Evolutionary conservation across 1,140 invertebrate species (phyloP), one percentile per base, ranked within the genome.

Genomic region (Drosophila tani): DNA sequence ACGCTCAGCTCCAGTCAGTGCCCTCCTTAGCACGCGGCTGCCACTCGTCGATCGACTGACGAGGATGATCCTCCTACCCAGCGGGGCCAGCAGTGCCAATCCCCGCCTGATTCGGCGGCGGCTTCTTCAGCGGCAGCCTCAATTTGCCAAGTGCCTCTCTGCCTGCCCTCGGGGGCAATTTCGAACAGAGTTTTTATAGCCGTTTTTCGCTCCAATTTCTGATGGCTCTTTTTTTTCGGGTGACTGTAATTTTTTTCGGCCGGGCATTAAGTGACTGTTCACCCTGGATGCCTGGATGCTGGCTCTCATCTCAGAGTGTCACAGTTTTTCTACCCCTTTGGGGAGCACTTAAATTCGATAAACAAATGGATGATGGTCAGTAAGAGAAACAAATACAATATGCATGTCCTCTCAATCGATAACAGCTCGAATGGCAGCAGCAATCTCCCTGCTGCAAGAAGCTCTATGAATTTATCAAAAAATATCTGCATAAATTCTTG

Each of bases 1-100:
- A 85, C 79, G 84, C 81, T 90, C 76, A 79, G 35, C 29, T 9
- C 32, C 57, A 4, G n/a, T 15, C 45, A 19, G 14, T 15, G 27
- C 45, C 43, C 32, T 35, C 32, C 32, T 50, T 82, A 90, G 85
- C 85, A 88, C 85, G 85, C 67, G 85, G 85, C 85, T 79, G 85
- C 85, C 86, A 90, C 85, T 88, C 85, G 85, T 88, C 85, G 79
- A 84, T 84, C 69, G 65, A 70, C 69, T 65, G 78, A 77, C 56
- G 79, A 63, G 81, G 81, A 83, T 81, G 81, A 83, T 83, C 77
- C 66, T 73, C 62, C 53, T 56, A 40, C 53, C 53, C 53, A 8
- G 32, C 53, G 32, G 51, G 51, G 19, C 38, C 53, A 21, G 5
- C 51, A 55, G 32, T 38, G 32, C 51, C 51, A 55, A 55, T 40